A percentile compares a stretch with the other conserved stretches of the same genome.
phyloP scores from a whole-genome alignment of 2,888 invertebrate species.

The Eilema caniola region DNA sequence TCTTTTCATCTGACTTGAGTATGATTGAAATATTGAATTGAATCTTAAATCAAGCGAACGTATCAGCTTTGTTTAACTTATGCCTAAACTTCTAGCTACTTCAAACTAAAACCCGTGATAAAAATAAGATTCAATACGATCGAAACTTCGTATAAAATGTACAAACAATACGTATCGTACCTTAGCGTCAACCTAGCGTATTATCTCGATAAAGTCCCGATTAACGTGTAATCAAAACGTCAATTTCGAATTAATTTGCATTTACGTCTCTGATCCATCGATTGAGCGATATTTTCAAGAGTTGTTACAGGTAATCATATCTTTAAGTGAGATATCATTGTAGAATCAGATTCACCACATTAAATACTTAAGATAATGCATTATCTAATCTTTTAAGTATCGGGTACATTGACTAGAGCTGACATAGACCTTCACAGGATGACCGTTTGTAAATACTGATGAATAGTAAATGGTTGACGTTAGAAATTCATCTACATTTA shows the following conservation, averaged over 20 bases:
- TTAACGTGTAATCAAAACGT: background rate
- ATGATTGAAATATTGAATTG: too few relatives aligned
- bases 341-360: slow-evolving; percentile 15
- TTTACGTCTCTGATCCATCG: background rate
- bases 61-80: too few relatives aligned
- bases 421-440: background rate
- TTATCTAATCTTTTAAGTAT: slow-evolving; percentile 17
- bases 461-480: too few relatives aligned
- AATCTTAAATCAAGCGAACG: too few relatives aligned
- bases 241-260: background rate
- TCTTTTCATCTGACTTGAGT: too few relatives aligned
- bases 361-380: slow-evolving; percentile 19
- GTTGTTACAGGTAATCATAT: background rate
- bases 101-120: too few relatives aligned
- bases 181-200: too few relatives aligned
- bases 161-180: too few relatives aligned
- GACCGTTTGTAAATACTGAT: background rate
- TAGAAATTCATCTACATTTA: too few relatives aligned
- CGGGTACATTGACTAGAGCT: slow-evolving; percentile 8
- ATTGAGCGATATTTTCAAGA: background rate
- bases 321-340: background rate
- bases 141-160: too few relatives aligned
- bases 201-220: background rate
- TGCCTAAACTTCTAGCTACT: too few relatives aligned
- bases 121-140: too few relatives aligned